These are phyloP conservation scores for Neodiprion virginianus DNA, from an alignment of 1,140 invertebrate species.

Conservation along the genomic window DNA sequence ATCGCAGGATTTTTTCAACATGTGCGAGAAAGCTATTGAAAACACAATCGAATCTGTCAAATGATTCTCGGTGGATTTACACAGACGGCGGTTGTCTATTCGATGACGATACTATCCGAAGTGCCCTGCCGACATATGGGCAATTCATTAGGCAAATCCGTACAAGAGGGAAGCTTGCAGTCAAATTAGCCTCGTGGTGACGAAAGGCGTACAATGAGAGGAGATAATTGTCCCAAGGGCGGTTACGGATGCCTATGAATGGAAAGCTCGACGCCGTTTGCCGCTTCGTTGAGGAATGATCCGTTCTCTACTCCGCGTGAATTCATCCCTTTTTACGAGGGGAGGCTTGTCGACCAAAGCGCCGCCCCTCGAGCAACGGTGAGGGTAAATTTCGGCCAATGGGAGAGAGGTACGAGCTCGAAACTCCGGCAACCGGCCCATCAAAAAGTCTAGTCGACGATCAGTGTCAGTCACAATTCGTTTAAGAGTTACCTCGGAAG, in stretches of 20 bases:
- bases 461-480: slow-evolving; percentile 48
- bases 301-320: neutral
- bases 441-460: slow-evolving; percentile 46
- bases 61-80: too few species aligned
- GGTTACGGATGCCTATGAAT: slow-evolving; percentile 29
- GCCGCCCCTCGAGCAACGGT: slow-evolving; percentile 44
- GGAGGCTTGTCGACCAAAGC: slow-evolving; percentile 18
- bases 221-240: slow-evolving; percentile 30
- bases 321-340: slow-evolving; percentile 2
- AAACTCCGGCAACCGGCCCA: slow-evolving; percentile 34
- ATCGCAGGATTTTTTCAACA: too few species aligned
- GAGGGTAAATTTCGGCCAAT: slow-evolving; percentile 45
- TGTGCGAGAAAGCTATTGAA: too few species aligned
- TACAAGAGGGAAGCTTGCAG: slow-evolving; percentile 22
- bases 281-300: neutral
- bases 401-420: neutral
- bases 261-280: neutral
- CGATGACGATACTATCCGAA: neutral
- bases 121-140: neutral
- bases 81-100: too few species aligned
- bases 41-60: too few species aligned
- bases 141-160: slow-evolving; percentile 33
- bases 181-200: slow-evolving; percentile 34
- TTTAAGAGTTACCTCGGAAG: slow-evolving; percentile 32
- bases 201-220: slow-evolving; percentile 28